A percentile compares a stretch with the other conserved stretches of the same genome.
Evolutionary conservation across 2,797 vertebrate species (phyloP).

Genomic region (Darevskia mixta): DNA sequence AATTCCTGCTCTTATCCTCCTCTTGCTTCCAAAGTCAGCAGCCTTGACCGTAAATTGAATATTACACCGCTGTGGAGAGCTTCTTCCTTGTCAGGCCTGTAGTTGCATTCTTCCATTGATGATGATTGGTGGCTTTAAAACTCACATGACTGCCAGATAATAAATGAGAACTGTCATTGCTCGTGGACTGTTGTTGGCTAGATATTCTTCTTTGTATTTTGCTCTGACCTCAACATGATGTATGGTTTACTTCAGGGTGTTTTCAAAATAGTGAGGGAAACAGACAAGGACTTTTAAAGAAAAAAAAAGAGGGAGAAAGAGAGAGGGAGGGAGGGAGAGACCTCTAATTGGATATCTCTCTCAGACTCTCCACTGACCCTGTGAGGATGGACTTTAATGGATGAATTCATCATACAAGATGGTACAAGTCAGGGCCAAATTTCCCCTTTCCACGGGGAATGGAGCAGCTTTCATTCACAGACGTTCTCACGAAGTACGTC

Average conservation of each 20-base stretch:
- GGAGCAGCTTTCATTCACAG: slow-evolving; percentile 9
- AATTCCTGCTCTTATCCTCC: slow-evolving; percentile 55
- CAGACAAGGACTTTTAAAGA: slow-evolving; percentile 71
- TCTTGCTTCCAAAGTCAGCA: slow-evolving; percentile 59
- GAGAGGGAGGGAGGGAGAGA: slow-evolving; percentile 53
- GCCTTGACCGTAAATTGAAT: slow-evolving; percentile 71
- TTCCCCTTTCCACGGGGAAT: not conserved
- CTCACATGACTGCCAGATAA: slow-evolving; percentile 64
- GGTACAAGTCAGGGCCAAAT: slow-evolving; percentile 38
- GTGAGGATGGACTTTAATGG: slow-evolving; percentile 59
- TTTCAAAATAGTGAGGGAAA: slow-evolving; percentile 71
- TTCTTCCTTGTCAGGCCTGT: slow-evolving; percentile 67
- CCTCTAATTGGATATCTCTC: slow-evolving; percentile 62
- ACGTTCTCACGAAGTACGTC: not conserved
- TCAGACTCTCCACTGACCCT: slow-evolving; percentile 68
- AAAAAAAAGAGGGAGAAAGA: not conserved
- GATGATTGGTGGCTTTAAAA: slow-evolving; percentile 74
- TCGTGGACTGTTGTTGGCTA: slow-evolving; percentile 44
- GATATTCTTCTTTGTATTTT: slow-evolving; percentile 49
- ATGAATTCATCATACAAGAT: slow-evolving; percentile 37
- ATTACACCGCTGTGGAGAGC: slow-evolving; percentile 53
- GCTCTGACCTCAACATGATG: slow-evolving; percentile 75
- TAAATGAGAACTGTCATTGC: slow-evolving; percentile 73
- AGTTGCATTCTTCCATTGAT: slow-evolving; percentile 70
- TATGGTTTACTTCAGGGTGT: slow-evolving; percentile 71